Evolutionary conservation across 1,140 invertebrate species (phyloP).

Genomic region (Wasmannia auropunctata): DNA sequence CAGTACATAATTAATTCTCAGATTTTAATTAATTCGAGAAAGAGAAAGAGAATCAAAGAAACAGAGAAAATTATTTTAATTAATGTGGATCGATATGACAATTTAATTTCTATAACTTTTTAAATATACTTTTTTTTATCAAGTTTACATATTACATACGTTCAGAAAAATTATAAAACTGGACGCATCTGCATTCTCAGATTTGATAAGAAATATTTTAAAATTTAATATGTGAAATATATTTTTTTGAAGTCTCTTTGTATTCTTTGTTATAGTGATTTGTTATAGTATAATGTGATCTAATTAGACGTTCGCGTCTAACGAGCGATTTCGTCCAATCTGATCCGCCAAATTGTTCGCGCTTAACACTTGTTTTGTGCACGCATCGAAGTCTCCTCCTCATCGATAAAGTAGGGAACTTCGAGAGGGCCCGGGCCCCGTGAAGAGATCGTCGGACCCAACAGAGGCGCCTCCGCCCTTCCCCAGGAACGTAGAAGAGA

Average conservation of each 20-base stretch:
- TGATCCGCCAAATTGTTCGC: not conserved
- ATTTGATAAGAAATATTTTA: not conserved
- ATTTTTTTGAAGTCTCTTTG: not conserved
- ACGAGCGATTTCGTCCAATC: not conserved
- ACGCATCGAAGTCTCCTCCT: not conserved
- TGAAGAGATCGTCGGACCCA: constrained; percentile 45
- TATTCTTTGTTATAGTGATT: not conserved
- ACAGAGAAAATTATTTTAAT: not conserved
- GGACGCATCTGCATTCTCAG: not conserved
- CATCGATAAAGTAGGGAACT: constrained; percentile 47
- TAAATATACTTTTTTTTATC: not conserved
- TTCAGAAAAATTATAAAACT: not conserved
- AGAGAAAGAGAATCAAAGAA: not conserved
- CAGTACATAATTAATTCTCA: not conserved
- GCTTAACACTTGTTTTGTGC: not conserved
- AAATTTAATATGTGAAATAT: not conserved
- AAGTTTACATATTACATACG: not conserved
- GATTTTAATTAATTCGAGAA: not conserved
- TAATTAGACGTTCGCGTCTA: not conserved
- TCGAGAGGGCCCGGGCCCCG: not conserved
- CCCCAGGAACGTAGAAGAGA: constrained; percentile 26
- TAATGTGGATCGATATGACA: not conserved
- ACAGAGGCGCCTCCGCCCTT: constrained; percentile 68
- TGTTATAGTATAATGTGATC: no score
- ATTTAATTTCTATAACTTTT: not conserved